Evolutionary conservation across 2,888 invertebrate genomes (phyloP), one percentile per base, ranked within the genome.

Genomic region (Apoderus coryli): DNA sequence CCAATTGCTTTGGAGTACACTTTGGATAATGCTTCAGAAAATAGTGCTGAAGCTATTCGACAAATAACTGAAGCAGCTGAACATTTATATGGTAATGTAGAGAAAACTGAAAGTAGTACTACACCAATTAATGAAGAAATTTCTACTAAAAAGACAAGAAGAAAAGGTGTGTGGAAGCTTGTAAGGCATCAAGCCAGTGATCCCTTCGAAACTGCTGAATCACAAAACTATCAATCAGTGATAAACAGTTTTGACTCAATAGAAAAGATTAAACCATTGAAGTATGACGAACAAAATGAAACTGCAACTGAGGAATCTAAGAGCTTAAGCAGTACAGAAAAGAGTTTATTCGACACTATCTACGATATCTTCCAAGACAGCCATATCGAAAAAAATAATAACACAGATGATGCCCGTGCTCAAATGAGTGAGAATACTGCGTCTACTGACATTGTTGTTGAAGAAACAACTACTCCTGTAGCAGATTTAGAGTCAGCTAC

Each of bases 131-230:
- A 45, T 27, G 33, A 40, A 34, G 32, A 33, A 29, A 41, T 39
- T 7, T 45, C 41, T n/a, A 41, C 35, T 16, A 44, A 48, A 33
- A 57, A 49, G 25, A 44, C 56, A 4, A 57, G 65, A 34, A 67
- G 76, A 35, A 69, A 76, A 38, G 78, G 81, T 29, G 72, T 74
- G 45, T 80, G 82, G 72, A 77, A 77, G 45, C 69, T 76, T 40
- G 70, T 79, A 1, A 72, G 74, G 39, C 70, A 73, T 14, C 64
- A 65, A 25, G 67, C 69, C 3, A 57, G 56, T 10, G 84, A 82
- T 52, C 67, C 71, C 13, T 73, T 84, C 29, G 81, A 81, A 47
- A 69, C 71, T 1, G 81, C 84, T 1, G 85, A 85, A 53, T 81
- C 82, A 0, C 84, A 85, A 54, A 75, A 74, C 47, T 66, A 78